Base-by-base conservation (phyloP, 2,888 invertebrate genomes). In the Margaritifera margaritifera region DNA sequence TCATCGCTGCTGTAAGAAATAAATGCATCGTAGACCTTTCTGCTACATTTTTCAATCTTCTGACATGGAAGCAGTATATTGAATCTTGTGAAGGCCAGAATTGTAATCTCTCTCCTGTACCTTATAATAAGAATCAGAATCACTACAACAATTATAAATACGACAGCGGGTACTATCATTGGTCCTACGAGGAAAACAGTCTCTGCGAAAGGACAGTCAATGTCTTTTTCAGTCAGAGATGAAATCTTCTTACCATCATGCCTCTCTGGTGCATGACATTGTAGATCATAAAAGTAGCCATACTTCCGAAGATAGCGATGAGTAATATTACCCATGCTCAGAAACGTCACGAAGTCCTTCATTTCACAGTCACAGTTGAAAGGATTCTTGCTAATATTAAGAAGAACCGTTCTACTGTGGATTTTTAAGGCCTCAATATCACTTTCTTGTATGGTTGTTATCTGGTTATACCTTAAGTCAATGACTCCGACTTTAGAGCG, bases 1-100 rank as follows among this genome's bases (percentile, higher is more conserved):
- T 96, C 96, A 6, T 66, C 57, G 55, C 76, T 72, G 90, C 95
- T 95, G 91, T 96, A 97, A 89, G 95, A 95, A 80, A 97, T 93
- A 91, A 96, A 97, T 60, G 96, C 96, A 90, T 97, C 96, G 90
- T 95, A 96, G 4, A 64, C 53, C 57, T 81, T 80, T 31, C 69
- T 25, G 4, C 52, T 69, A n/a, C 64, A 66, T 59, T 72, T 68
- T 31, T 54, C 52, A 6, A 68, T 65, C 15, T 67, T 58, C 18
- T 77, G 59, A 67, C 81, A 79, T 15, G 77, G 79, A 18, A 80
- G 68, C 54, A 70, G 71, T 15, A 80, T 71, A 31, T 79, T 59
- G 15, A 79, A 64, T 18, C 80, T 63, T 4, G 81, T 81, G 62
- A 73, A 81, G 0, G 78, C 73, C 2, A 83, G 66, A 63, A 83